Evolutionary conservation across 2,113 vertebrate species (phyloP), one percentile per base, ranked within the genome.

Genomic region (Nerophis ophidion): DNA sequence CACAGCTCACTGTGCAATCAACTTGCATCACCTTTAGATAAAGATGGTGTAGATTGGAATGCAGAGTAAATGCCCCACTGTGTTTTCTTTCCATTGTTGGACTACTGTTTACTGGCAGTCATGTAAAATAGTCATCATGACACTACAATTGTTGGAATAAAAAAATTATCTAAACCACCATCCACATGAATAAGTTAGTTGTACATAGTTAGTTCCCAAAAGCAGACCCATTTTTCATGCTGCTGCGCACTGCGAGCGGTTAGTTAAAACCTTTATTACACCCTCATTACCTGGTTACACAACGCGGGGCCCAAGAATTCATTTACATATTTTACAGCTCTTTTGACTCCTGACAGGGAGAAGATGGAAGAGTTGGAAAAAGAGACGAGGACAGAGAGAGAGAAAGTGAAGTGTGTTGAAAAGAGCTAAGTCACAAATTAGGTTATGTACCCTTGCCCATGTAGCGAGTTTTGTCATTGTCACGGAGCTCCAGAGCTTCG

Each of bases 261-360:
- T 57, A 48, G 17, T 49, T 8, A 60, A 57, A 63, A 61, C 67
- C 60, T 63, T 77, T 77, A 76, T 74, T 56, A 40, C 77, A 85
- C 82, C 77, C 68, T 76, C 71, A 71, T 98, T 97, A 99, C 96
- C 96, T 99, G 96, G 66, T 96, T 98, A 88, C 95, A 97, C 79
- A 98, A 84, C 42, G 96, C 96, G 76, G 95, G 92, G 57, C 87
- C 95, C 92, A 99, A 95, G 93, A 96, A 99, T 86, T 96, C 92
- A 76, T 98, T 99, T 87, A 99, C 75, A 93, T 99, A 96, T 87
- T 98, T 99, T 91, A 99, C 92, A 60, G 96, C 94, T 90, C 96
- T 93, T 92, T 94, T 95, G 85, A 99, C 94, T 84, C 96, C 96
- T 99, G 86, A 85, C 88, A 87, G 86, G 84, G 82, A 74, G 84